Conservation (phyloP, 2,113 vertebrate species). For the Diphyllodes magnificus region DNA sequence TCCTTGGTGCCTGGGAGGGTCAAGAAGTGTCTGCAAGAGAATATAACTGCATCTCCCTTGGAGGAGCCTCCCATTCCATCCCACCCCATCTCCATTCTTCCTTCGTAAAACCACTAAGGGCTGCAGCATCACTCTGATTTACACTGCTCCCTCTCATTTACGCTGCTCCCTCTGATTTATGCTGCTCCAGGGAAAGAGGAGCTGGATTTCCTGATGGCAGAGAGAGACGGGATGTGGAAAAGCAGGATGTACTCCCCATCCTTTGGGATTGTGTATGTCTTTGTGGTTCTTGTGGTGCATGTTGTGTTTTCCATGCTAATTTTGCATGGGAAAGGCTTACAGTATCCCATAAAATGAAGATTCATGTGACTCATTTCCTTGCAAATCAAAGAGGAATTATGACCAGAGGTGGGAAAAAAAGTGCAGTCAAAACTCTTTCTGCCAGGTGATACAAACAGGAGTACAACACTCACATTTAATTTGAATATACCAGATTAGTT, state of each 20-base stretch:
- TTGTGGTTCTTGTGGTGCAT: background rate
- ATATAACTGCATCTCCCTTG: background rate
- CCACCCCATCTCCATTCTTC: background rate
- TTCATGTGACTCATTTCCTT: background rate
- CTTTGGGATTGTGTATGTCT: rapidly evolving
- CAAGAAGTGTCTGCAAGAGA: background rate
- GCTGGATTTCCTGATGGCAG: background rate
- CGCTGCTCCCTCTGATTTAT: rapidly evolving
- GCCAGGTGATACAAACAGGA: background rate
- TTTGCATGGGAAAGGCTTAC: background rate
- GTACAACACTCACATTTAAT: background rate
- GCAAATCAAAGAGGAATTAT: background rate
- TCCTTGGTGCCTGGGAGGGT: background rate
- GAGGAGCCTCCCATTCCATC: background rate
- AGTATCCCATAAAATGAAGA: background rate
- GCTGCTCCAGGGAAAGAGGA: background rate
- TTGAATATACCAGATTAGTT: background rate
- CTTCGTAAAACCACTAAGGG: rapidly evolving
- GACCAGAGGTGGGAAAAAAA: background rate
- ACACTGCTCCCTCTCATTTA: background rate
- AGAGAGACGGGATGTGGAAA: background rate
- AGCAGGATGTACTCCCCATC: background rate
- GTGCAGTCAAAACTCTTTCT: background rate
- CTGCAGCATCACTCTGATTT: background rate
- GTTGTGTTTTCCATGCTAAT: background rate